phyloP scores from a whole-genome alignment of 2,113 vertebrate species.

The Marmota flaviventris region DNA sequence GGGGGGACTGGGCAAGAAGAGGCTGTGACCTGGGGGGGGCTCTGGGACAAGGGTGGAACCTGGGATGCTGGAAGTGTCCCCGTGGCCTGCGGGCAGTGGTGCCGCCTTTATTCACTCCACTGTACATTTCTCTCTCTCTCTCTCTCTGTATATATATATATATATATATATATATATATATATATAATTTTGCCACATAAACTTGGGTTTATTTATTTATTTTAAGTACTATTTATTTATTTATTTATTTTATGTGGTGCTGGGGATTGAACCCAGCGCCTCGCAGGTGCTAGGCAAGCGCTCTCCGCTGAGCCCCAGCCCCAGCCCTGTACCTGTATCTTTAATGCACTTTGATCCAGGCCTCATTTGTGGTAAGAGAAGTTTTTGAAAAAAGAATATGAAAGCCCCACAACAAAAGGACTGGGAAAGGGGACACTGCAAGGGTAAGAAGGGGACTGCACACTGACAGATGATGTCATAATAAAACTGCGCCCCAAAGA shows the following conservation, averaged over 20 bases:
- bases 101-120: background rate
- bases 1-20: too few species aligned
- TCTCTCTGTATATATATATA: too few species aligned
- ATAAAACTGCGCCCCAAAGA: background rate
- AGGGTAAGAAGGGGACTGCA: background rate
- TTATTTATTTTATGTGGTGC: too few species aligned
- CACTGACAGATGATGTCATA: background rate
- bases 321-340: background rate
- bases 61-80: background rate
- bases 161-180: too few species aligned
- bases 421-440: background rate
- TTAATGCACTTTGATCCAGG: background rate
- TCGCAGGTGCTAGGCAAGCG: too few species aligned
- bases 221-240: too few species aligned
- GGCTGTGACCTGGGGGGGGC: too few species aligned
- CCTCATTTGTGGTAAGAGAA: background rate
- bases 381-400: background rate
- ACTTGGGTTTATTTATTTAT: too few species aligned
- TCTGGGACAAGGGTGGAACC: background rate
- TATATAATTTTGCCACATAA: too few species aligned
- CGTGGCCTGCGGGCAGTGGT: too few species aligned
- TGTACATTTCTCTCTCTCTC: background rate
- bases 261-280: too few species aligned
- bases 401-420: background rate
- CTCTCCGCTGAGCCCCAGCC: too few species aligned